Evolutionary conservation across 2,113 vertebrate genomes (phyloP).

Genomic region (Cavia porcellus): DNA sequence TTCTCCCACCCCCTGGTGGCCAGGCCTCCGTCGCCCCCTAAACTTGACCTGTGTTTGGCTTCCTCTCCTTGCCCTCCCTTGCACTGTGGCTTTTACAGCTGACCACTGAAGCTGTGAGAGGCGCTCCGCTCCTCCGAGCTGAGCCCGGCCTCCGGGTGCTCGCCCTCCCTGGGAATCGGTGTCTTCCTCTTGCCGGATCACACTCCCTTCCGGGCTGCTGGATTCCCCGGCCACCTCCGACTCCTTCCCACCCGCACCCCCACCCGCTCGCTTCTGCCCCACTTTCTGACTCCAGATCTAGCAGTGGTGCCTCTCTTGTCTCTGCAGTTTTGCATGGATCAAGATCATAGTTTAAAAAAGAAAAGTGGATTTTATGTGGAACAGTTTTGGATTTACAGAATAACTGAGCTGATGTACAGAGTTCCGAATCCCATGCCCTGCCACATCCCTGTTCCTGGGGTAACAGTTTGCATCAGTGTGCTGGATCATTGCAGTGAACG

Average conservation of each 20-base stretch:
- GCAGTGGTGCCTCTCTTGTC: background rate
- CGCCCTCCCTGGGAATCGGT: background rate
- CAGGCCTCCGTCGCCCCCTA: background rate
- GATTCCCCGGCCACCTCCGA: background rate
- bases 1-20: background rate
- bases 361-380: background rate
- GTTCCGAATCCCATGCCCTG: background rate
- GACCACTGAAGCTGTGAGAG: background rate
- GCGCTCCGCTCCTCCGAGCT: background rate
- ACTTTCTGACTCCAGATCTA: background rate
- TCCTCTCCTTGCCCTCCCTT: background rate
- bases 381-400: background rate
- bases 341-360: background rate
- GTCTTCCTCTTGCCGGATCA: background rate
- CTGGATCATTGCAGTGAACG: background rate
- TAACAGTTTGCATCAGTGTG: background rate
- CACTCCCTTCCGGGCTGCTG: fast-evolving
- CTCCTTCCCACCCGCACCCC: fast-evolving
- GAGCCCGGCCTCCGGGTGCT: background rate
- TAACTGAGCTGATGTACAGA: background rate
- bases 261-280: background rate
- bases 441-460: fast-evolving
- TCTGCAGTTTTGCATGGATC: background rate
- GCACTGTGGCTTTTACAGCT: background rate
- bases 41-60: background rate